Evolutionary conservation across 35 echinoderm and acorn worm genomes (phyloP).

Genomic region (Lytechinus variegatus): DNA sequence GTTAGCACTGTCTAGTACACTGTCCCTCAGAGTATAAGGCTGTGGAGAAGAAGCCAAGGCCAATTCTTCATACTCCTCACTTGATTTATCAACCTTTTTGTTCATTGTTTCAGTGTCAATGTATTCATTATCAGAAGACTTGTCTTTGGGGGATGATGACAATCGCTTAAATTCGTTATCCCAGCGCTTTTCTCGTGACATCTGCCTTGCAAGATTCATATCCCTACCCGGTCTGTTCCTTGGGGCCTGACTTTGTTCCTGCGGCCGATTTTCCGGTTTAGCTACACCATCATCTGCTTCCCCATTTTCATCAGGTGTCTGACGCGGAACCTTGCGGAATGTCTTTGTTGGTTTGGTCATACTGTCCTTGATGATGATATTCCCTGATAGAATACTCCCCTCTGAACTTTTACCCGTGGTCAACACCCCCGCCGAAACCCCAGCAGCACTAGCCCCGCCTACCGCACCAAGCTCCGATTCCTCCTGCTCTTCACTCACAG

Average conservation of each 20-base stretch:
- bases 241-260: conserved; percentile 10
- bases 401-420: neutral
- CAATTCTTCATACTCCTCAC: conserved; percentile 40
- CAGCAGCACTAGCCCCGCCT: conserved; percentile 37
- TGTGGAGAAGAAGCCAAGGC: conserved; percentile 36
- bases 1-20: conserved; percentile 35
- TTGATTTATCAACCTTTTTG: neutral
- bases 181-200: conserved; percentile 36
- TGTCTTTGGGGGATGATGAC: conserved; percentile 46
- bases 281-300: neutral
- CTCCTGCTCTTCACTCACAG: neutral
- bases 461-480: conserved; percentile 4
- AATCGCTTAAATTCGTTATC: conserved; percentile 45
- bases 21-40: conserved; percentile 45
- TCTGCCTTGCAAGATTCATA: neutral
- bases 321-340: conserved; percentile 43
- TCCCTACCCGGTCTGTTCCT: conserved; percentile 26
- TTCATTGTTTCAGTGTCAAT: conserved; percentile 28
- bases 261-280: conserved; percentile 21
- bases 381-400: conserved; percentile 10
- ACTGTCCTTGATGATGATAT: conserved; percentile 48
- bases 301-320: neutral
- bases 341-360: conserved; percentile 47
- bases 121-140: conserved; percentile 38
- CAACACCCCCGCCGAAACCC: neutral